Conservation (phyloP, 2,888 invertebrate genomes). For the Oasisia sp. region DNA sequence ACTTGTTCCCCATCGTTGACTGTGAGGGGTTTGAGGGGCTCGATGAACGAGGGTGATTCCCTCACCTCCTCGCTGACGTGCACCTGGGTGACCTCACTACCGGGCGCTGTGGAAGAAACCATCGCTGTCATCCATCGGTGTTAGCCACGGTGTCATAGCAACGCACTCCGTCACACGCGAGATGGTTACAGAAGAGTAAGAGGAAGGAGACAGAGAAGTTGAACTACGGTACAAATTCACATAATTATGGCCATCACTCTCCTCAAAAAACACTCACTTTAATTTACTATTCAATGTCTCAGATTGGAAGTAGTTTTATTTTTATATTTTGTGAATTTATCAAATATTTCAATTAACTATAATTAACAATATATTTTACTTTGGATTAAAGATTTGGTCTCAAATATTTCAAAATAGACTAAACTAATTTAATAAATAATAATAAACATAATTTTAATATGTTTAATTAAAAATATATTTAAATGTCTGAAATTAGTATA, state of each 20-base stretch:
- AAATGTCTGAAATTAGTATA: background rate
- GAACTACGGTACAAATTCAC: background rate
- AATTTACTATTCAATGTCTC: background rate
- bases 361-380: no score
- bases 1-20: constrained; percentile 59
- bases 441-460: no score
- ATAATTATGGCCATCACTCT: constrained; percentile 17
- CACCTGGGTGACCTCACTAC: background rate
- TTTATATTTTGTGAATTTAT: no score
- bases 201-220: background rate
- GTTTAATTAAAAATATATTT: background rate
- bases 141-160: background rate
- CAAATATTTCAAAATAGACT: no score
- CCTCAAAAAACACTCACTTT: background rate
- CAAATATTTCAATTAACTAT: no score
- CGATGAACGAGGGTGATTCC: constrained; percentile 55
- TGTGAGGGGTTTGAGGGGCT: constrained; percentile 47
- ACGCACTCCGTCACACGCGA: background rate
- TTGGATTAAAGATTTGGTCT: no score
- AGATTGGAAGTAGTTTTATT: background rate
- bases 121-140: background rate
- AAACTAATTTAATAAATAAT: no score
- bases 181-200: background rate
- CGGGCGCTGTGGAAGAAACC: background rate
- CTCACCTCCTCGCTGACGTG: constrained; percentile 10